Conservation (phyloP, 2,113 vertebrate genomes). For the Thalassarche chlororhynchos region DNA sequence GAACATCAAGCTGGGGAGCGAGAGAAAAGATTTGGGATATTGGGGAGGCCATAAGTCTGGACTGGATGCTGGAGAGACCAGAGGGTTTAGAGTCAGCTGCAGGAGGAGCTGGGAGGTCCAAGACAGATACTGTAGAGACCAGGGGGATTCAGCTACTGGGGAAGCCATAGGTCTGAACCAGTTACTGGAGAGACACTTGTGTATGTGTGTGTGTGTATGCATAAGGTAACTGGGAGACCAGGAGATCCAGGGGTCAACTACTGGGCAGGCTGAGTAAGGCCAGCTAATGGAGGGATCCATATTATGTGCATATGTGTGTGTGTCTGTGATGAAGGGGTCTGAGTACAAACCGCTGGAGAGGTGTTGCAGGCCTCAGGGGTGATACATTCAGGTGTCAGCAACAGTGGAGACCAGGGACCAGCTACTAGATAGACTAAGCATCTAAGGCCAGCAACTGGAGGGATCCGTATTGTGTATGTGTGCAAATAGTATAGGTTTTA, state of each 20-base stretch:
- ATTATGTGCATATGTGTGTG: no score
- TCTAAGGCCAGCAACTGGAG: neutral
- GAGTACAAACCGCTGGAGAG: neutral
- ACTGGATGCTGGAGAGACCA: neutral
- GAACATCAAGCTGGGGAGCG: neutral
- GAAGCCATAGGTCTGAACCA: neutral
- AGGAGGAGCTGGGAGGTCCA: neutral
- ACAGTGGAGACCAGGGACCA: neutral
- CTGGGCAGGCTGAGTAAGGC: neutral
- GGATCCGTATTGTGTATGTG: neutral
- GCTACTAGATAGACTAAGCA: neutral
- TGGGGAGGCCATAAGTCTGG: neutral
- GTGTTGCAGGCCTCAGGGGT: neutral
- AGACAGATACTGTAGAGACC: neutral
- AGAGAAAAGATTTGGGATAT: neutral
- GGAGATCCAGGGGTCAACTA: neutral
- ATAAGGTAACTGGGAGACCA: neutral
- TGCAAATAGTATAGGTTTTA: neutral
- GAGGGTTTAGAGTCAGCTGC: neutral
- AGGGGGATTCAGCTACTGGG: neutral
- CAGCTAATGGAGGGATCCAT: no score
- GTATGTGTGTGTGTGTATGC: neutral
- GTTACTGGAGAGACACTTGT: neutral
- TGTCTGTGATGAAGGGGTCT: no score
- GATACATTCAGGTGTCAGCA: neutral